A percentile compares a stretch with the other conserved stretches of the same genome.
These are phyloP conservation scores for Alviniconcha strummeri DNA, from an alignment of 2,888 invertebrate genomes.

Conservation along the genomic window DNA sequence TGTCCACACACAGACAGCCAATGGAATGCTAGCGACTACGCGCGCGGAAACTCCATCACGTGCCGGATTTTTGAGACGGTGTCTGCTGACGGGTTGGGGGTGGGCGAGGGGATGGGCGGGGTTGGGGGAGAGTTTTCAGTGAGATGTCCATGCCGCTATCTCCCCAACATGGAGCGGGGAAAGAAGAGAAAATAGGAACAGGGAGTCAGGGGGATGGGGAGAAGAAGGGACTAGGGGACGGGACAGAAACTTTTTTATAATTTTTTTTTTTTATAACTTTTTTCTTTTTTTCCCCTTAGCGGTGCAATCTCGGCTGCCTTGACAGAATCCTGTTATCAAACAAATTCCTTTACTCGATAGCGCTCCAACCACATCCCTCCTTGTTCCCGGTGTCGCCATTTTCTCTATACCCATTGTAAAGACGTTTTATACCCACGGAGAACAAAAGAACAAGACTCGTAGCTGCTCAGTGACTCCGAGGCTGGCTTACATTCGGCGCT, in stretches of 20 bases:
- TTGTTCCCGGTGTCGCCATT: background rate
- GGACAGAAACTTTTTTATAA: background rate
- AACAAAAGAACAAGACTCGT: too few relatives aligned
- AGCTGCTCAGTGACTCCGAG: too few relatives aligned
- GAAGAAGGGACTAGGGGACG: background rate
- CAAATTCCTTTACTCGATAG: slow-evolving; percentile 31
- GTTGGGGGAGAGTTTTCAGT: background rate
- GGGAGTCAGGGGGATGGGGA: background rate
- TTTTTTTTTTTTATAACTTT: too few relatives aligned
- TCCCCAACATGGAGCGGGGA: background rate
- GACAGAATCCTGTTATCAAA: slow-evolving; percentile 35
- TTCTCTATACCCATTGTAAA: background rate
- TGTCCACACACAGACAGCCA: slow-evolving; percentile 10
- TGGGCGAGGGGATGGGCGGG: too few relatives aligned
- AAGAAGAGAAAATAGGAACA: slow-evolving; percentile 3
- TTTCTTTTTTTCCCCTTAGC: background rate
- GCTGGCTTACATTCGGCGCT: too few relatives aligned
- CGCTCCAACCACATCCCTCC: slow-evolving; percentile 16
- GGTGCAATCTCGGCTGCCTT: slow-evolving; percentile 26
- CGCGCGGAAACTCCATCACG: slow-evolving; percentile 15
- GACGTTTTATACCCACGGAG: background rate
- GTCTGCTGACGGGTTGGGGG: background rate
- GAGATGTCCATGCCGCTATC: background rate
- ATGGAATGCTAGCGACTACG: background rate
- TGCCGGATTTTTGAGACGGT: slow-evolving; percentile 5